Conservation (phyloP, 2,113 vertebrate species). For the Pollachius pollachius region DNA sequence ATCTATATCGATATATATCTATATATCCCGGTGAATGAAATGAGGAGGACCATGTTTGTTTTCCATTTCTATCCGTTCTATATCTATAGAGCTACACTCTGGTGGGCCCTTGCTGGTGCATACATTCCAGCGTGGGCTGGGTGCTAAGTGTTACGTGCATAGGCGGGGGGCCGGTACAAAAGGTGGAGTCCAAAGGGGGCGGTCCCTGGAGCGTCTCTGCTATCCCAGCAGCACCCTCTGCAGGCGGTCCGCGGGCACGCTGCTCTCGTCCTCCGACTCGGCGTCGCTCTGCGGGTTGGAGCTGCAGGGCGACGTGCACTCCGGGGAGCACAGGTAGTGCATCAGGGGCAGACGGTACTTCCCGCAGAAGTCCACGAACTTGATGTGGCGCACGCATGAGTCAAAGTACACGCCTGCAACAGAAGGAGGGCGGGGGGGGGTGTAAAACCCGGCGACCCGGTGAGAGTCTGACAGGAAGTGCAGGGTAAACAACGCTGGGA, state of each 20-base stretch:
- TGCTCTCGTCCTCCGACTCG: constrained; percentile 91
- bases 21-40: no score
- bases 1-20: no score
- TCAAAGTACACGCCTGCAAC: constrained; percentile 94
- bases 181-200: background rate
- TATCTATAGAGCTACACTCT: background rate
- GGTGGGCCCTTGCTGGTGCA: background rate
- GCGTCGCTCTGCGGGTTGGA: constrained; percentile 94
- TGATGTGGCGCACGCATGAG: constrained; percentile 96
- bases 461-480: no score
- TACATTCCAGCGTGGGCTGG: no score
- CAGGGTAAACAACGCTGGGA: no score
- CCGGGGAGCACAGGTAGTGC: constrained; percentile 98
- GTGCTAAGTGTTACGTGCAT: background rate
- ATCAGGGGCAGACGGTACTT: constrained; percentile 97
- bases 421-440: background rate
- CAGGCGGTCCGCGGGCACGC: constrained; percentile 86
- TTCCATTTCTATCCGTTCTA: background rate
- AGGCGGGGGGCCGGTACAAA: background rate
- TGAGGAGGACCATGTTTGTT: no score
- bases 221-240: constrained; percentile 96
- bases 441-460: background rate
- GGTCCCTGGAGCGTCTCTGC: background rate
- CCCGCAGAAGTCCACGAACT: constrained; percentile 98
- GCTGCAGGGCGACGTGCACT: constrained; percentile 93